phyloP scores from a whole-genome alignment of 2,888 invertebrate genomes.

The Apamea monoglypha region DNA sequence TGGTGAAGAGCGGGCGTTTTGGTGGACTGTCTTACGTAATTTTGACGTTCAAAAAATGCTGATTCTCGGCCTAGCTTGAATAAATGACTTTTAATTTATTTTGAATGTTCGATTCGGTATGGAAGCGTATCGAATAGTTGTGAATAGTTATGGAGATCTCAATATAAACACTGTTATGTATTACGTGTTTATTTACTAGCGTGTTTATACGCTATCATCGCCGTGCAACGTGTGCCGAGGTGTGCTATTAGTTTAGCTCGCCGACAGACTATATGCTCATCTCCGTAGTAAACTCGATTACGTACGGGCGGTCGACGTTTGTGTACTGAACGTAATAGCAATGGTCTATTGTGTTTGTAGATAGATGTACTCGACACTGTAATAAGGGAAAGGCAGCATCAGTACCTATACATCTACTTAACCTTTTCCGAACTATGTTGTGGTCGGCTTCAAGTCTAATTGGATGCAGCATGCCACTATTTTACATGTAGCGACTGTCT shows the following conservation, averaged over 20 bases:
- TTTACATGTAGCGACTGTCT: neutral
- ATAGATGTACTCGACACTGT: neutral
- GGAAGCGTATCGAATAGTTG: neutral
- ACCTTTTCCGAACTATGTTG: neutral
- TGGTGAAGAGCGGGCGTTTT: neutral
- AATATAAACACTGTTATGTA: neutral
- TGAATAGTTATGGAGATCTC: neutral
- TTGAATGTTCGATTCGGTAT: neutral
- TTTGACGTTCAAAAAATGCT: neutral
- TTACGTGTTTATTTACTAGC: slow-evolving; percentile 1
- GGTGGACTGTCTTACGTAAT: neutral
- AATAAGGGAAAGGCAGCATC: neutral
- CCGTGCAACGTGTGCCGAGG: slow-evolving; percentile 27
- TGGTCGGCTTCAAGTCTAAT: too few relatives aligned
- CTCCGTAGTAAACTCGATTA: slow-evolving; percentile 45
- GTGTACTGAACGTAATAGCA: slow-evolving; percentile 2
- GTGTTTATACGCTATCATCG: slow-evolving; percentile 15
- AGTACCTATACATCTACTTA: neutral
- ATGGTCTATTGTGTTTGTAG: slow-evolving; percentile 3
- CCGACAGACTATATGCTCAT: slow-evolving; percentile 30
- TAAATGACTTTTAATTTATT: neutral
- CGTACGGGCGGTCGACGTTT: slow-evolving; percentile 3
- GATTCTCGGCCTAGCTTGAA: neutral
- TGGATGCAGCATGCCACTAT: neutral
- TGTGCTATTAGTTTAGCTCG: slow-evolving; percentile 29